phyloP scores from a whole-genome alignment of 1,140 invertebrate species.

The Zaprionus nigranus region DNA sequence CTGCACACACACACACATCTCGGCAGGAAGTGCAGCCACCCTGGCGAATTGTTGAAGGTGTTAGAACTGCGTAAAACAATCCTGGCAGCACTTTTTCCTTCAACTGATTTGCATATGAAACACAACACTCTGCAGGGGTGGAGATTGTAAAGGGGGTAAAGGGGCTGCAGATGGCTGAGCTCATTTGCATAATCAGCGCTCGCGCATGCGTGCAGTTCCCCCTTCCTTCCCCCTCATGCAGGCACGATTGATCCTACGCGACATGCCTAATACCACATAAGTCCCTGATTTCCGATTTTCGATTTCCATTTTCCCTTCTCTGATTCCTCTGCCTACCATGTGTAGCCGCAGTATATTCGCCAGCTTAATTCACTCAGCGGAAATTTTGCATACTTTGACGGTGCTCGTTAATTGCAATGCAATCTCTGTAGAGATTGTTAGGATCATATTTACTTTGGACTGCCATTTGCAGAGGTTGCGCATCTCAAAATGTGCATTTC shows the following conservation, averaged over 20 bases:
- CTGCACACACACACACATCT: conserved; percentile 31
- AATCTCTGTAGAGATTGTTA: conserved; percentile 21
- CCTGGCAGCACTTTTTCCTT: conserved; percentile 45
- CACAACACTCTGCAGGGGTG: conserved; percentile 42
- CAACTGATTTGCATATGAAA: conserved; percentile 77
- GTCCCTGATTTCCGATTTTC: conserved; percentile 12
- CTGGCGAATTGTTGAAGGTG: conserved; percentile 68
- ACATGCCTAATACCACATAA: not conserved
- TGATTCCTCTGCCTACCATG: conserved; percentile 12
- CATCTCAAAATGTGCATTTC: not conserved
- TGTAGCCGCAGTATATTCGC: conserved; percentile 30
- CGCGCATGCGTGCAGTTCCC: conserved; percentile 75
- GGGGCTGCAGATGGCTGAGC: conserved; percentile 1
- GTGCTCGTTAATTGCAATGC: conserved; percentile 33
- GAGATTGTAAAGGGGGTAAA: not conserved
- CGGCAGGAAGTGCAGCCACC: conserved; percentile 59
- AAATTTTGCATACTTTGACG: conserved; percentile 29
- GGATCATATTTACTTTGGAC: not conserved
- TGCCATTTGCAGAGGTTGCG: not conserved
- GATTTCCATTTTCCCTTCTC: not conserved
- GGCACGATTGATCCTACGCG: conserved; percentile 27
- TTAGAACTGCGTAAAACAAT: conserved; percentile 80
- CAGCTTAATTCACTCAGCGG: conserved; percentile 34
- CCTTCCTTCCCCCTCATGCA: not conserved
- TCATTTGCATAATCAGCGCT: conserved; percentile 75